Base-by-base conservation (phyloP, 2,113 vertebrate species). In the Gambusia holbrooki region DNA sequence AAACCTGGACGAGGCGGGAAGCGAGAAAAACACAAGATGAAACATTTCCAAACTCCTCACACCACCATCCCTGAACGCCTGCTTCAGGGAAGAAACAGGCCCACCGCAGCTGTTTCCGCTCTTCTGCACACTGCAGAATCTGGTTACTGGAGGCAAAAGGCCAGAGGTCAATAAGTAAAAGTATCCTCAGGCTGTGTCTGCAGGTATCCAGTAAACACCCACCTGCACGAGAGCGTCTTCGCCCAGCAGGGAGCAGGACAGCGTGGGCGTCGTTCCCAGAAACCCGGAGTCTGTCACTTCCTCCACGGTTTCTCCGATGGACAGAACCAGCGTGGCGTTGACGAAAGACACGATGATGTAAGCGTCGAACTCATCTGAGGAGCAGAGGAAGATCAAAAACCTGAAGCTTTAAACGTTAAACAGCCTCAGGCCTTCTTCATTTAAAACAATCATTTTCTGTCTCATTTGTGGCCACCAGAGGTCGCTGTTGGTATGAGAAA, bases 281-380 rank as follows among this genome's bases (percentile, higher is more conserved):
- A 99, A 99, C 0, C 98, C 98, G 2, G 98, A 99, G 74, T 99
- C 98, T 2, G 98, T 99, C 90, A 99, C 98, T 96, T 99, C 98
- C 82, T 99, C 98, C 69, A 99, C 98, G n/a, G 98, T 99, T 91
- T 99, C 98, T 58, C 98, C 98, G 0, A 99, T 99, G 71, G 97
- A 99, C 32, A 99, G 93, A 5, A 99, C 98, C 91, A 99, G 94
- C 0, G 98, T 99, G 87, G 98, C 97, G 22, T 99, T 99, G 81
- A 99, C 98, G 93, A 99, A 99, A 84, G 98, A 99, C 75, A 99
- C 98, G 0, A 99, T 99, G 93, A 99, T 99, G 84, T 99, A 99
- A 66, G 98, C 97, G 70, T 99, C 98, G 90, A 98, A 99, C 72
- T 99, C 98, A 91, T 99, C 98, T 99, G 81, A 68, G 69, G 6